These are phyloP conservation scores for Malaclemys terrapin DNA, from an alignment of 2,113 vertebrate species.

Conservation along the genomic window DNA sequence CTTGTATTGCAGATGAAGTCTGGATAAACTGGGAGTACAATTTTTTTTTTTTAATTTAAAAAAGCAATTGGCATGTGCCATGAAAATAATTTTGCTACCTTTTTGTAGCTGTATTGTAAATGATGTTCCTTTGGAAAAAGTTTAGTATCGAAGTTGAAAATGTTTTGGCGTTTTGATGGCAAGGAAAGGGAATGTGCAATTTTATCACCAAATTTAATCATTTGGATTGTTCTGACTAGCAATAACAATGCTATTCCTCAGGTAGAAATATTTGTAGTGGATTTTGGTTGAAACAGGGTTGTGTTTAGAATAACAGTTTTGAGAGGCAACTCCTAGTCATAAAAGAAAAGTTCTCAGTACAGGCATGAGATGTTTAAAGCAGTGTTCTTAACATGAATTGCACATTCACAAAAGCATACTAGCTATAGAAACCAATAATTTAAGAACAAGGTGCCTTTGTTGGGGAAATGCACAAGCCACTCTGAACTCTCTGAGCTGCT, in stretches of 20 bases:
- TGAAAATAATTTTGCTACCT: conserved; percentile 61
- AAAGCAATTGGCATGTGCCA: background rate
- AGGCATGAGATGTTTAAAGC: background rate
- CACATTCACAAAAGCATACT: background rate
- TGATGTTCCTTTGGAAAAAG: conserved; percentile 38
- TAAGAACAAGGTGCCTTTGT: conserved; percentile 64
- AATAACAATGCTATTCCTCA: conserved; percentile 72
- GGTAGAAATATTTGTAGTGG: conserved; percentile 60
- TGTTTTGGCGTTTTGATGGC: background rate
- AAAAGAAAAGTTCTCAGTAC: background rate
- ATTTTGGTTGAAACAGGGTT: conserved; percentile 57
- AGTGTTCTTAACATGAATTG: conserved; percentile 21
- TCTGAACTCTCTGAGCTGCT: background rate
- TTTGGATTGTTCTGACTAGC: conserved; percentile 52
- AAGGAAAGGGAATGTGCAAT: conserved; percentile 74
- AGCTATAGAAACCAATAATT: conserved; percentile 10
- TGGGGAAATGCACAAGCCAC: conserved; percentile 28
- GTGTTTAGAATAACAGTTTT: background rate
- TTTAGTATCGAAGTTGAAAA: conserved; percentile 30
- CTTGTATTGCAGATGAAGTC: conserved; percentile 42
- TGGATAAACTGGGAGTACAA: background rate
- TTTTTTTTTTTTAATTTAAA: background rate
- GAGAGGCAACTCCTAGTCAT: background rate
- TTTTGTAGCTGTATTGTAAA: conserved; percentile 35
- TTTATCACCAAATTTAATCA: conserved; percentile 22